Evolutionary conservation across 1,140 invertebrate genomes (phyloP), one percentile per base, ranked within the genome.

Genomic region (Apis dorsata): DNA sequence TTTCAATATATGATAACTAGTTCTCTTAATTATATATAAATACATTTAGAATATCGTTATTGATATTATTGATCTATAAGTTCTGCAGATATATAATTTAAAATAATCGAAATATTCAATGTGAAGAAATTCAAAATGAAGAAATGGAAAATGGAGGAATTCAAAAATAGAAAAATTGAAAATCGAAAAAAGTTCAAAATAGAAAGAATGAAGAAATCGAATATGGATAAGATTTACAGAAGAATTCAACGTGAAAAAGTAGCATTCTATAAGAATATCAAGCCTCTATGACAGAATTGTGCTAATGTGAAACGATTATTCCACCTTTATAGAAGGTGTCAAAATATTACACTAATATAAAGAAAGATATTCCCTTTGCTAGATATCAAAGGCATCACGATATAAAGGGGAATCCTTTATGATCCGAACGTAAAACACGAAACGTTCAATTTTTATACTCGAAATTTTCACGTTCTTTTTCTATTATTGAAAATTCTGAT

Each of bases 341-440:
- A 24, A 70, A 70, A 49, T 70, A 49, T 51, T 70, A 70, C 8
- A 70, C 49, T 24, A 9, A 49, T 21, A 53, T 51, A 70, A 70
- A 70, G 68, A n/a, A 49, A 49, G n/a, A 17, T n/a, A 70, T 51
- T 51, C n/a, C 68, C 68, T 70, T 70, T 49, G 9, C 11, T 8
- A 53, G n/a, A 49, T 53, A 70, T 70, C 49, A 70, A 70, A 70
- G 53, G 68, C 68, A 17, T 51, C 49, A 49, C 68, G 49, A 24
- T 51, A 21, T 24, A 49, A n/a, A 24, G 49, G 49, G 68, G 12
- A 17, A 15, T 21, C 13, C 34, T 13, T 51, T 28, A 8, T 53
- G 49, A 24, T 69, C 21, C 44, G 44, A 51, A 51, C 49, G 21
- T n/a, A 44, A 51, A 24, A 13, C 68, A 24, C 68, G 21, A 51